phyloP scores from a whole-genome alignment of 2,113 vertebrate species.

The Tinamus guttatus region DNA sequence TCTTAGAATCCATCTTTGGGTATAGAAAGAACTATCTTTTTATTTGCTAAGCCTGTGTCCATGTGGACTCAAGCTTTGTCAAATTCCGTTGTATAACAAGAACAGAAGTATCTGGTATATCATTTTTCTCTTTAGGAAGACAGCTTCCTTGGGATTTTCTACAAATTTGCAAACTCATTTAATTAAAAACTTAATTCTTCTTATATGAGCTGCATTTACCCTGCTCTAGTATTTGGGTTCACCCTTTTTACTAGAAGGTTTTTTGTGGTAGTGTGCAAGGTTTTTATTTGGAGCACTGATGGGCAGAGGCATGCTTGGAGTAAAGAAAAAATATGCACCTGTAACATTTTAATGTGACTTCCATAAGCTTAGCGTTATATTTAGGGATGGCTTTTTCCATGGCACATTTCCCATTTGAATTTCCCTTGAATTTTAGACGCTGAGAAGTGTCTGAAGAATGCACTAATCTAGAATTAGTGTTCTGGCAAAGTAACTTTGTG shows the following conservation, averaged over 20 bases:
- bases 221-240: neutral
- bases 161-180: neutral
- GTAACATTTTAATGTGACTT: neutral
- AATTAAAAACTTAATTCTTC: neutral
- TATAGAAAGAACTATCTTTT: neutral
- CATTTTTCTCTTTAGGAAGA: neutral
- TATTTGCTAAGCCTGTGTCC: neutral
- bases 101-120: neutral
- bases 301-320: neutral
- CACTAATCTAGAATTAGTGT: neutral
- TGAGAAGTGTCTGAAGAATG: neutral
- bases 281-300: neutral
- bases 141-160: neutral
- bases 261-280: neutral
- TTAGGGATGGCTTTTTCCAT: neutral
- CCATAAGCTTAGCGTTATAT: neutral
- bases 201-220: neutral
- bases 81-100: neutral
- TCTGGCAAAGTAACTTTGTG: neutral
- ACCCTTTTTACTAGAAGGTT: neutral
- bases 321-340: neutral
- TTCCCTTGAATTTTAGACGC: neutral
- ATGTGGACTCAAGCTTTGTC: neutral
- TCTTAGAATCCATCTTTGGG: neutral
- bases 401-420: neutral